A percentile compares a stretch with the other conserved stretches of the same genome.
Conservation (phyloP, 2,888 invertebrate species). For the Protula sp. region DNA sequence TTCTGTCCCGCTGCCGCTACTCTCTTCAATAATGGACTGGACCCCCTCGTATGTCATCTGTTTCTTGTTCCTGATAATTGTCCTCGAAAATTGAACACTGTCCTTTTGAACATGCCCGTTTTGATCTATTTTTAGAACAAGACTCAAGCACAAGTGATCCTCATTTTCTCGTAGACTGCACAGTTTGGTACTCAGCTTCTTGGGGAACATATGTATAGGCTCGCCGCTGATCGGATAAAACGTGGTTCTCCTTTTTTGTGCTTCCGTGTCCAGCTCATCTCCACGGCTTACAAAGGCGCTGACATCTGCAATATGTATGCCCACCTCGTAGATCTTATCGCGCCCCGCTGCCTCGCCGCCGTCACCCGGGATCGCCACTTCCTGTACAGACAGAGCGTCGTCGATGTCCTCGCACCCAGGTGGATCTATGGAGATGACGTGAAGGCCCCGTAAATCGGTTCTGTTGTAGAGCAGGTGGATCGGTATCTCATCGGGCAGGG, state of each 20-base stretch:
- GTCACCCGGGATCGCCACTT: conserved; percentile 61
- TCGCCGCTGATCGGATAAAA: conserved; percentile 52
- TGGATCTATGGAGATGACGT: conserved; percentile 92
- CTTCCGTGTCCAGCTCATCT: conserved; percentile 63
- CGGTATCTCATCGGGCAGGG: conserved; percentile 17
- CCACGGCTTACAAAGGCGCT: conserved; percentile 71
- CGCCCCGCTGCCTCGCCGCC: conserved; percentile 34
- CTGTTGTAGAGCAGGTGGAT: conserved; percentile 31
- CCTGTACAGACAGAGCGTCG: conserved; percentile 80
- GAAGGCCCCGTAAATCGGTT: conserved; percentile 55
- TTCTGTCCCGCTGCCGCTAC: too few species aligned
- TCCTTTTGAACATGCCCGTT: conserved; percentile 38
- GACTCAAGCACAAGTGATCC: conserved; percentile 70
- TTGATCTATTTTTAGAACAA: conserved; percentile 78
- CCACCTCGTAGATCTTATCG: conserved; percentile 63
- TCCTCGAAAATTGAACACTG: conserved; percentile 21
- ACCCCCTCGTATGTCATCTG: conserved; percentile 30
- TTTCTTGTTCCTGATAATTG: conserved; percentile 34
- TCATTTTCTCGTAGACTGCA: conserved; percentile 55
- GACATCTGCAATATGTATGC: conserved; percentile 93
- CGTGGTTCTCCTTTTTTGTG: conserved; percentile 70
- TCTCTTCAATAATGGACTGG: conserved; percentile 28
- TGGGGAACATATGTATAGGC: conserved; percentile 83
- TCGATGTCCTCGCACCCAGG: conserved; percentile 85
- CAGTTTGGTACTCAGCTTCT: conserved; percentile 67